These are phyloP conservation scores for Apis florea DNA, from an alignment of 1,140 invertebrate species.

Conservation along the genomic window DNA sequence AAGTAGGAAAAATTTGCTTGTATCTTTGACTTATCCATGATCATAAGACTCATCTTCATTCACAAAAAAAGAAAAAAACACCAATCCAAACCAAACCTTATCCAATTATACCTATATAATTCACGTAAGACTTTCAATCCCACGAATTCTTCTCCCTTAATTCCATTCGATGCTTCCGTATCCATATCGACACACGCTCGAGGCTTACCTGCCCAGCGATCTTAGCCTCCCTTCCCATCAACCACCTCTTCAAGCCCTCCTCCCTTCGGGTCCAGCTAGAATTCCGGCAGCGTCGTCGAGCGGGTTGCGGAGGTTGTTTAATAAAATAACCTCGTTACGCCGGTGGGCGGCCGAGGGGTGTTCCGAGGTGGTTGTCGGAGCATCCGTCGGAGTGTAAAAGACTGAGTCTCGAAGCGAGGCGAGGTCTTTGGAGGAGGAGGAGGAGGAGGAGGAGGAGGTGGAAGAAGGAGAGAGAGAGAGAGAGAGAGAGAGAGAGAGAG, in stretches of 20 bases:
- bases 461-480: not conserved
- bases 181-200: too few relatives aligned
- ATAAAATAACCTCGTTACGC: conserved; percentile 79
- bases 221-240: too few relatives aligned
- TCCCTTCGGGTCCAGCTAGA: conserved; percentile 41
- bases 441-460: not conserved
- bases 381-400: conserved; percentile 44
- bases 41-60: too few relatives aligned
- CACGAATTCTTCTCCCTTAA: too few relatives aligned
- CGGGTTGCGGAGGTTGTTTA: conserved; percentile 76
- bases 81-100: too few relatives aligned
- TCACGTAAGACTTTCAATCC: too few relatives aligned
- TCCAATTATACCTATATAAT: too few relatives aligned
- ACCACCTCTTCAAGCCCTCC: not conserved
- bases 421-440: conserved; percentile 6
- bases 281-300: conserved; percentile 66
- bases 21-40: too few relatives aligned
- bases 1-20: not conserved
- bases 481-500: too few relatives aligned
- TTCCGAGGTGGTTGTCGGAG: conserved; percentile 1
- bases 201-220: too few relatives aligned
- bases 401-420: conserved; percentile 27
- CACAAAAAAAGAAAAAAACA: too few relatives aligned
- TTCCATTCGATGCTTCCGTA: too few relatives aligned
- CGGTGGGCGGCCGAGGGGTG: conserved; percentile 16